These are phyloP conservation scores for Vollenhovia emeryi DNA, from an alignment of 1,140 invertebrate species.

Conservation along the genomic window DNA sequence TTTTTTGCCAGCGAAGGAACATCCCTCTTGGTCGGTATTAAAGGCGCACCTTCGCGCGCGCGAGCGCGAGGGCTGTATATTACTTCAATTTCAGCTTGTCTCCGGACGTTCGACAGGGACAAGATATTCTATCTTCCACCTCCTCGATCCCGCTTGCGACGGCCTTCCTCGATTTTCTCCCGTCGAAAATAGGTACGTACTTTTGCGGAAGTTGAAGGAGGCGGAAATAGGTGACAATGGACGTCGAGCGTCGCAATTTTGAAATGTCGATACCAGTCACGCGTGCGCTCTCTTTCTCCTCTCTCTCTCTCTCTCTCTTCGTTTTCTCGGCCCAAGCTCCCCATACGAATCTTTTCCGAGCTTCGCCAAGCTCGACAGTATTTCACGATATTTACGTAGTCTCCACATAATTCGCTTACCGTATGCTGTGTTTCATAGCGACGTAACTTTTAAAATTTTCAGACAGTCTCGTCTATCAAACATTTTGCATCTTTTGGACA, in stretches of 20 bases:
- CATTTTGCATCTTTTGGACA: background rate
- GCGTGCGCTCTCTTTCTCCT: conserved; percentile 41
- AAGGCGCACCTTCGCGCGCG: conserved; percentile 38
- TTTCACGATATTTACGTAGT: conserved; percentile 22
- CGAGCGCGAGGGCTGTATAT: conserved; percentile 39
- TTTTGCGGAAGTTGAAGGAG: conserved; percentile 27
- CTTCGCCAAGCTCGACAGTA: conserved; percentile 22
- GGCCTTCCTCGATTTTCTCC: conserved; percentile 56
- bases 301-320: conserved; percentile 5
- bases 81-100: conserved; percentile 63
- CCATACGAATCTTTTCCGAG: conserved; percentile 4
- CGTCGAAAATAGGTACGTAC: conserved; percentile 23
- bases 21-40: conserved; percentile 36
- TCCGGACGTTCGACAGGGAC: conserved; percentile 57
- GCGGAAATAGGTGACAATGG: conserved; percentile 71
- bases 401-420: conserved; percentile 72
- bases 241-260: conserved; percentile 75
- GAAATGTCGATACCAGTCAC: conserved; percentile 76
- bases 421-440: conserved; percentile 52
- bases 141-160: conserved; percentile 6
- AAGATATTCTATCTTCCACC: conserved; percentile 30
- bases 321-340: background rate
- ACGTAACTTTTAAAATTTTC: background rate
- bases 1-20: conserved; percentile 54
- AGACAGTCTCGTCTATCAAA: background rate